phyloP scores from a whole-genome alignment of 2,113 vertebrate genomes.

The Empidonax traillii region DNA sequence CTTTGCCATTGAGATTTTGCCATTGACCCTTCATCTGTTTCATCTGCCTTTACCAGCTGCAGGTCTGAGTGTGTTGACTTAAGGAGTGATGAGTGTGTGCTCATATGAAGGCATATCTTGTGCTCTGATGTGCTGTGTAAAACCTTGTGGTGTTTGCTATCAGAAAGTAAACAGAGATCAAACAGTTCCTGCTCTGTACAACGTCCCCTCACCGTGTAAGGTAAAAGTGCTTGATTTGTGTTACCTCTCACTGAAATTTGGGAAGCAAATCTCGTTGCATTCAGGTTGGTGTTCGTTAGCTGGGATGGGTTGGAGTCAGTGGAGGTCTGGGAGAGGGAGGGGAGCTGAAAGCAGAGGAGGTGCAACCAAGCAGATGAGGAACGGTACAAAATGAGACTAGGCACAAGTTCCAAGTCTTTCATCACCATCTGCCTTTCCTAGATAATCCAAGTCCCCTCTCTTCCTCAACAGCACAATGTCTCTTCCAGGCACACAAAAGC shows the following conservation, averaged over 20 bases:
- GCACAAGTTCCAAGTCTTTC: not conserved
- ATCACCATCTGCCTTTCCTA: not conserved
- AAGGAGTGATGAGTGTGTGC: not conserved
- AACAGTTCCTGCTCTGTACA: not conserved
- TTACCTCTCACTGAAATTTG: not conserved
- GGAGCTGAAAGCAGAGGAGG: not conserved
- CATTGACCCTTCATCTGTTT: not conserved
- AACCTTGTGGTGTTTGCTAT: not conserved
- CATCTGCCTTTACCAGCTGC: not conserved
- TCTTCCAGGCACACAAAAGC: not conserved
- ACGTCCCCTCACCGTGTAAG: accelerated
- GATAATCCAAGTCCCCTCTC: not conserved
- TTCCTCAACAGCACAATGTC: not conserved
- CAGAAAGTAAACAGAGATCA: not conserved
- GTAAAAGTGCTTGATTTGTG: not conserved
- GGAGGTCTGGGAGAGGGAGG: not conserved
- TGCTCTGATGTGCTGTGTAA: not conserved
- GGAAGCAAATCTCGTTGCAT: not conserved
- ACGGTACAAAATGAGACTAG: not conserved
- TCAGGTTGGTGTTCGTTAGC: not conserved
- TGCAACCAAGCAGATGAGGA: not conserved
- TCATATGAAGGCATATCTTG: not conserved
- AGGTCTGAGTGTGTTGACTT: not conserved
- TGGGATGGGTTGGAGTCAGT: not conserved
- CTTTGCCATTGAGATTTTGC: not conserved